Conservation (phyloP, 2,888 invertebrate species). For the Scaptomyza cyrtandrae region DNA sequence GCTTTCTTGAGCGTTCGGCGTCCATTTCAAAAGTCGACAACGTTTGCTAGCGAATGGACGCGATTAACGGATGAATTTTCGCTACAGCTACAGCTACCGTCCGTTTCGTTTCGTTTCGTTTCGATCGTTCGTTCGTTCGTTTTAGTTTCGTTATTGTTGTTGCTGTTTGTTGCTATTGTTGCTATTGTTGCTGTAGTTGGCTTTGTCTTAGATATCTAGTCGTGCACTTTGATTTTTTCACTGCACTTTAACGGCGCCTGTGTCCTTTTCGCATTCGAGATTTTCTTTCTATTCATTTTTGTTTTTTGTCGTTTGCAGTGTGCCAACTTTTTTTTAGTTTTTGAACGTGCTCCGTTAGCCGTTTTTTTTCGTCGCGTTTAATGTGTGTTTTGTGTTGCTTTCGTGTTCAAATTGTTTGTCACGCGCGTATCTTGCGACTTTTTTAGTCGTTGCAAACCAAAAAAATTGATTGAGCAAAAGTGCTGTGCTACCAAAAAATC, state of each 20-base stretch:
- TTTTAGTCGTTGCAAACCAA: not conserved
- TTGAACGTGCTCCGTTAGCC: constrained; percentile 48
- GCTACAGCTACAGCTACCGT: constrained; percentile 21
- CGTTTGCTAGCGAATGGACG: constrained; percentile 84
- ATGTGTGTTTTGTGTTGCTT: constrained; percentile 2
- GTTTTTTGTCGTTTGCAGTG: constrained; percentile 11
- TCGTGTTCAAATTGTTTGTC: constrained; percentile 55
- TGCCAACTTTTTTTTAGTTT: constrained; percentile 12
- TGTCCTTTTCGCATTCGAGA: constrained; percentile 59
- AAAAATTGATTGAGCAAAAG: constrained; percentile 22
- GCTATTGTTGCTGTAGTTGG: constrained; percentile 1
- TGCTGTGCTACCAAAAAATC: constrained; percentile 18
- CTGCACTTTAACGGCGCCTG: constrained; percentile 58
- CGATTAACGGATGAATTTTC: constrained; percentile 80
- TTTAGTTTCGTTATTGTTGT: not conserved
- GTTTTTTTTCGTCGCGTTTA: constrained; percentile 33
- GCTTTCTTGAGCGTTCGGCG: constrained; percentile 74
- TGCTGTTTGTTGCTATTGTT: not conserved
- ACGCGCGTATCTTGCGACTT: constrained; percentile 61
- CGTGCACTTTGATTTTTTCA: constrained; percentile 60
- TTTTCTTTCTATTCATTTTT: not conserved
- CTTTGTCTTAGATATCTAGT: constrained; percentile 21
- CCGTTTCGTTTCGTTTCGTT: constrained; percentile 1
- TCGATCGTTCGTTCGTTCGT: not conserved
- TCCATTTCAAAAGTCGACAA: constrained; percentile 83